phyloP scores from a whole-genome alignment of 2,888 invertebrate species.

The Melanostoma mellinum region DNA sequence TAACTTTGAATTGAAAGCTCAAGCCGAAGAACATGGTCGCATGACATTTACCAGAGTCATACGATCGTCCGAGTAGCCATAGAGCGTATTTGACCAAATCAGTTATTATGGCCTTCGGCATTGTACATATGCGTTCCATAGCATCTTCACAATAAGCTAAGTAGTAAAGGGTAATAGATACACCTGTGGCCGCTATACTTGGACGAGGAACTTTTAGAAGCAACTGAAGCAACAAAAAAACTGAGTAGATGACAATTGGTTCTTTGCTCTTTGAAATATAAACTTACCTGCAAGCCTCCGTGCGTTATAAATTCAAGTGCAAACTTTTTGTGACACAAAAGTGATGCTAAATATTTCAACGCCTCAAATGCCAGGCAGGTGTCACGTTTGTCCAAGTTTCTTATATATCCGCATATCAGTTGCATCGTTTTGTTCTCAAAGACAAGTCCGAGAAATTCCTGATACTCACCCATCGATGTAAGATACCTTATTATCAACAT shows the following conservation, averaged over 20 bases:
- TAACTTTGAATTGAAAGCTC: conserved; percentile 95
- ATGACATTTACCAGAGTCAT: conserved; percentile 98
- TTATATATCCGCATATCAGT: conserved; percentile 94
- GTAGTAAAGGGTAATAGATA: conserved; percentile 97
- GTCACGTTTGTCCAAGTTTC: conserved; percentile 93
- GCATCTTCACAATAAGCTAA: conserved; percentile 98
- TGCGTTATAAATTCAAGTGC: conserved; percentile 96
- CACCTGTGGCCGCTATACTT: conserved; percentile 96
- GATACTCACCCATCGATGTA: conserved; percentile 98
- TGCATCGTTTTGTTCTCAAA: conserved; percentile 96
- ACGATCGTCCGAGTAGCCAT: conserved; percentile 97
- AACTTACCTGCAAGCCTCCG: conserved; percentile 89
- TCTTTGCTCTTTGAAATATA: too few relatives aligned
- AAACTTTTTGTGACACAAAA: conserved; percentile 99
- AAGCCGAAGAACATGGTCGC: conserved; percentile 99
- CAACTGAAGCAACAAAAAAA: conserved; percentile 82
- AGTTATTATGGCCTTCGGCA: conserved; percentile 89
- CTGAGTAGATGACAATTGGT: neutral
- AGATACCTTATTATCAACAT: conserved; percentile 96
- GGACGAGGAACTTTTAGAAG: conserved; percentile 95
- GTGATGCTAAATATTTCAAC: conserved; percentile 95
- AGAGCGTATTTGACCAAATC: conserved; percentile 94
- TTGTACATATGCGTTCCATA: conserved; percentile 96
- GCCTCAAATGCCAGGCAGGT: conserved; percentile 98
- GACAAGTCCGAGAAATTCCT: conserved; percentile 96